phyloP scores from a whole-genome alignment of 2,888 invertebrate genomes.

The Cryptus armator region DNA sequence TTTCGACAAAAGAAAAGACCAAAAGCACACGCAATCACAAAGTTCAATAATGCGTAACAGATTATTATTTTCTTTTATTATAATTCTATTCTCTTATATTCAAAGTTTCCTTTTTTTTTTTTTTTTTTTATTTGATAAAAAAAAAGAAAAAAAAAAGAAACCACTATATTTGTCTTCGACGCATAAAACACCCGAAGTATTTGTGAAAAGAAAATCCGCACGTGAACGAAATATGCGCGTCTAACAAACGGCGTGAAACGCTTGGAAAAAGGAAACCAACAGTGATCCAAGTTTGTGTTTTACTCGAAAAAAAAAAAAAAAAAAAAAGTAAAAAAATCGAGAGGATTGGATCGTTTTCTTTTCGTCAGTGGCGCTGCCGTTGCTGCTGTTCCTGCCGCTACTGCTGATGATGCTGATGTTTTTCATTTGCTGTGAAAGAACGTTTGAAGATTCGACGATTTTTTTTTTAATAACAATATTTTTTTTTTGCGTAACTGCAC shows the following conservation, averaged over 20 bases:
- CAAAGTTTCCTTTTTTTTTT: conserved; percentile 8
- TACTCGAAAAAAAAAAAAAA: conserved; percentile 12
- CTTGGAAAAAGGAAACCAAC: conserved; percentile 35
- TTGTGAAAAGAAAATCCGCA: conserved; percentile 50
- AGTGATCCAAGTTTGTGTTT: conserved; percentile 12
- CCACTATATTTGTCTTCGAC: conserved; percentile 25
- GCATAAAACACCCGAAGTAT: conserved; percentile 11
- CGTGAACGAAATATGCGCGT: conserved; percentile 49
- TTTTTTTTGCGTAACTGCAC: neutral
- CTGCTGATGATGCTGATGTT: neutral
- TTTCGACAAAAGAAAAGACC: conserved; percentile 67
- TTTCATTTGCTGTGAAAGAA: neutral
- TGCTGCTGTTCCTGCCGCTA: conserved; percentile 25
- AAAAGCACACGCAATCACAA: conserved; percentile 7
- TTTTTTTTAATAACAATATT: neutral
- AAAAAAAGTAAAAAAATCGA: conserved; percentile 23
- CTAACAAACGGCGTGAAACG: conserved; percentile 53
- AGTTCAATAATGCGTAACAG: neutral
- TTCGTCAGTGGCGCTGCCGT: conserved; percentile 61
- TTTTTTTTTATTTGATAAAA: conserved; percentile 28
- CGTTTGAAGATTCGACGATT: conserved; percentile 6
- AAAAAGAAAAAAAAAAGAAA: neutral
- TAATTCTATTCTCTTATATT: conserved; percentile 17
- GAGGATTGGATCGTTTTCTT: conserved; percentile 39
- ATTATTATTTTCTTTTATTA: conserved; percentile 3